A percentile compares a stretch with the other conserved stretches of the same genome.
These are phyloP conservation scores for Patiria pectinifera DNA, from an alignment of 53 echinoderm and acorn worm genomes.

Conservation along the genomic window DNA sequence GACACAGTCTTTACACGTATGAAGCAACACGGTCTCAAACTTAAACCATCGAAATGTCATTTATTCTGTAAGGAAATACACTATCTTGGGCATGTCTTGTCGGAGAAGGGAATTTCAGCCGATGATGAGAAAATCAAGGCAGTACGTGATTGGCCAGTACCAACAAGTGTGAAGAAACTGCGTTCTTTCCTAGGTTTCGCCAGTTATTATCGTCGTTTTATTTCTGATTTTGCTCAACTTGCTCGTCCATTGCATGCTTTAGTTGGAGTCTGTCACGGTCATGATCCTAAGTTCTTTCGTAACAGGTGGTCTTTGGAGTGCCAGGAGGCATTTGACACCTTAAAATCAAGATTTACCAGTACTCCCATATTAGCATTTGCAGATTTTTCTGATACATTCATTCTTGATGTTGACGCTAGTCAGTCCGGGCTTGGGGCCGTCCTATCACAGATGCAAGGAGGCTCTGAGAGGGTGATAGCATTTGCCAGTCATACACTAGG, in stretches of 20 bases:
- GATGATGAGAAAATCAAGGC: constrained; percentile 22
- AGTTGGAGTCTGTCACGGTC: constrained; percentile 2
- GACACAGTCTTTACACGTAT: too few relatives aligned
- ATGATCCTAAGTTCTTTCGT: background rate
- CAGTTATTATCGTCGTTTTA: constrained; percentile 44
- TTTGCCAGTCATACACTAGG: constrained; percentile 68
- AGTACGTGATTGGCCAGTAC: background rate
- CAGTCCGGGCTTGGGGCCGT: constrained; percentile 62
- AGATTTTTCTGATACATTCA: constrained; percentile 52
- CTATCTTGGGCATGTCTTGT: too few relatives aligned
- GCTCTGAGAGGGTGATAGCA: constrained; percentile 36
- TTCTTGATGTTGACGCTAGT: constrained; percentile 62
- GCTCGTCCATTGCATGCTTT: constrained; percentile 39
- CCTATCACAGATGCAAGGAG: constrained; percentile 61
- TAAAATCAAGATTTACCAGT: constrained; percentile 34
- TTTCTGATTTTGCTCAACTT: constrained; percentile 37
- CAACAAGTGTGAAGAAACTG: constrained; percentile 10
- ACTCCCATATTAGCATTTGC: constrained; percentile 62
- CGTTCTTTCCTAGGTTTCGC: constrained; percentile 37
- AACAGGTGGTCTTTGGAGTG: constrained; percentile 19
- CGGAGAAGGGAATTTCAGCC: constrained; percentile 10
- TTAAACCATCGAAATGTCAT: too few relatives aligned
- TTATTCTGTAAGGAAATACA: too few relatives aligned
- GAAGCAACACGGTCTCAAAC: too few relatives aligned
- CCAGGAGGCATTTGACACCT: constrained; percentile 21